Evolutionary conservation across 2,888 invertebrate species (phyloP), one percentile per base, ranked within the genome.

Genomic region (Branchellion lobata): DNA sequence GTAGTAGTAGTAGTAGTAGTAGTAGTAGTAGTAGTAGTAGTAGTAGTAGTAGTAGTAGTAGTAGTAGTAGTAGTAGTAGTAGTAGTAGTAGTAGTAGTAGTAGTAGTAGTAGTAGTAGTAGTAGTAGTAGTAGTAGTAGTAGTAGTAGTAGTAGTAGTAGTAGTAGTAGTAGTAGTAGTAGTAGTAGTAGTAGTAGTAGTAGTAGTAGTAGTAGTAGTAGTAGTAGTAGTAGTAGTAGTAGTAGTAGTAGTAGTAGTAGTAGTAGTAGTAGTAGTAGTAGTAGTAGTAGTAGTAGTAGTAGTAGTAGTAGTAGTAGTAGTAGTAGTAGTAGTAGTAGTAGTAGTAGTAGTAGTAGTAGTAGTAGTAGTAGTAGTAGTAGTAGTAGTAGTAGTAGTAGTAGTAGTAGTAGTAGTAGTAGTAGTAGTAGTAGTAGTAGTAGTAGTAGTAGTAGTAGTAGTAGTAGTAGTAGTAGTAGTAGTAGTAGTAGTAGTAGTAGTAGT

Each of bases 401-500:
- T 29, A 11, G n/a, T 8, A 11, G 34, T 3, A 31, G n/a, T 2
- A 27, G 3, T 69, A n/a, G 65, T 65, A 21, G n/a, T 65, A 21
- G 65, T 65, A 29, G 65, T 65, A 65, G 65, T 65, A 29, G 65
- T 65, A 29, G 5, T 65, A 8, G n/a, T 65, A 5, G 65, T 21
- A 5, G 29, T 65, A 51, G 71, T n/a, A 3, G 34, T 29, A 11
- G n/a, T 8, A 11, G 34, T 3, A 31, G n/a, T 2, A 27, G 3
- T 69, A n/a, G 65, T 65, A 21, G n/a, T 65, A 21, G 65, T 65
- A 29, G 65, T 65, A 65, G 65, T 65, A 29, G 65, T 65, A 29
- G 5, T 65, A 8, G n/a, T 65, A 5, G 65, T 21, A 5, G 29
- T 65, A 51, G 71, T n/a, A 3, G 34, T 29, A 11, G n/a, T 8